These are phyloP conservation scores for Eutolmus rufibarbis DNA, from an alignment of 2,888 invertebrate genomes.

Conservation along the genomic window DNA sequence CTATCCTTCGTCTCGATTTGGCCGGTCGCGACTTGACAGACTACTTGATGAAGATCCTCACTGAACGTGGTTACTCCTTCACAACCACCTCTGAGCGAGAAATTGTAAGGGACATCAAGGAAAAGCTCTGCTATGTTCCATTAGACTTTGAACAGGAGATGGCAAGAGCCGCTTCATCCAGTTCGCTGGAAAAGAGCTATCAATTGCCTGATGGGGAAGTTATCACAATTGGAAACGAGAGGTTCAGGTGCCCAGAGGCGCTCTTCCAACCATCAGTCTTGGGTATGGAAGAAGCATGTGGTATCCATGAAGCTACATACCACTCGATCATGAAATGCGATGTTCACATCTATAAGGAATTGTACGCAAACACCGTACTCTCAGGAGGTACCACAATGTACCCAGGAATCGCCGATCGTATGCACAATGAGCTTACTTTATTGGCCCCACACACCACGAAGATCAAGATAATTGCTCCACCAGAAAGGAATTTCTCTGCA, in stretches of 20 bases:
- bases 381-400: conserved; percentile 96
- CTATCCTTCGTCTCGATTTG: conserved; percentile 91
- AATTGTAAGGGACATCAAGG: conserved; percentile 95
- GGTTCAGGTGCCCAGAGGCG: conserved; percentile 94
- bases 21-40: conserved; percentile 93
- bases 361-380: conserved; percentile 94
- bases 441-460: conserved; percentile 92
- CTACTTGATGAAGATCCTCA: conserved; percentile 93
- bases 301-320: conserved; percentile 90
- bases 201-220: conserved; percentile 89
- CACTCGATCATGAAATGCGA: conserved; percentile 98
- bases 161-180: conserved; percentile 90
- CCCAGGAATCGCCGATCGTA: conserved; percentile 90
- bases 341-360: conserved; percentile 94
- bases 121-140: conserved; percentile 90
- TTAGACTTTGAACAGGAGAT: conserved; percentile 93
- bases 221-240: conserved; percentile 90
- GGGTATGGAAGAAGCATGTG: conserved; percentile 87
- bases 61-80: conserved; percentile 90
- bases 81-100: conserved; percentile 92
- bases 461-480: conserved; percentile 92
- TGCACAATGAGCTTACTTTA: conserved; percentile 93
- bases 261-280: conserved; percentile 94
- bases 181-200: conserved; percentile 92
- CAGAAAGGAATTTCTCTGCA: conserved; percentile 94